These are phyloP conservation scores for Meriones psammophilus DNA, from an alignment of 2,797 vertebrate species.

Conservation along the genomic window DNA sequence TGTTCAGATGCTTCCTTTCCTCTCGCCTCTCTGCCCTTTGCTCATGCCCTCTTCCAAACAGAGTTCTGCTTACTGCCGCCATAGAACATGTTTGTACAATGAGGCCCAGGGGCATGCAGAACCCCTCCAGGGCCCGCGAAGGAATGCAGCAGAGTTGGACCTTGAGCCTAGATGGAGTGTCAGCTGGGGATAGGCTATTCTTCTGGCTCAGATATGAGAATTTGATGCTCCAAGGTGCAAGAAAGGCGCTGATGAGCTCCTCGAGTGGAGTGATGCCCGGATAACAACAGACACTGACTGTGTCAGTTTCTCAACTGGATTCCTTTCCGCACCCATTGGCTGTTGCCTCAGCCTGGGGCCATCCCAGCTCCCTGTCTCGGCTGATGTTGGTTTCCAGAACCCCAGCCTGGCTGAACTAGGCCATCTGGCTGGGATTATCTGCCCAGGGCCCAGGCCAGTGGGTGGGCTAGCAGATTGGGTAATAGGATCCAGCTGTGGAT, in stretches of 20 bases:
- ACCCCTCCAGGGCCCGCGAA: background rate
- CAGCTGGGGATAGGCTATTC: background rate
- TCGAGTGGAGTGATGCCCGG: accelerated
- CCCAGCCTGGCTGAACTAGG: background rate
- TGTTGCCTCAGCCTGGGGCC: background rate
- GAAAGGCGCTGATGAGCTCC: background rate
- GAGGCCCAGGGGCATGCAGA: background rate
- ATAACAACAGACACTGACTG: background rate
- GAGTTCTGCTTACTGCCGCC: background rate
- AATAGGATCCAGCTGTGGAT: conserved; percentile 51
- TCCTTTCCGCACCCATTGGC: background rate
- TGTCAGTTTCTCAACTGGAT: background rate
- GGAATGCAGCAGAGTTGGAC: background rate
- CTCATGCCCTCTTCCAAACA: background rate
- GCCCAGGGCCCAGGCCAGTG: background rate
- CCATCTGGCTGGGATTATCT: conserved; percentile 63
- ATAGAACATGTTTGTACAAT: background rate
- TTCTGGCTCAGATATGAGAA: background rate
- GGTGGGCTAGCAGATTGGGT: conserved; percentile 8
- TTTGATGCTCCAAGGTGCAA: background rate
- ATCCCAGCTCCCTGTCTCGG: background rate
- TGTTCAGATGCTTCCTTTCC: background rate
- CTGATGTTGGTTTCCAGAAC: background rate
- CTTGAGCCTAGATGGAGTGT: background rate
- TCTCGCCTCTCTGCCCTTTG: background rate